phyloP scores from a whole-genome alignment of 2,113 vertebrate species.

The Passerina amoena region DNA sequence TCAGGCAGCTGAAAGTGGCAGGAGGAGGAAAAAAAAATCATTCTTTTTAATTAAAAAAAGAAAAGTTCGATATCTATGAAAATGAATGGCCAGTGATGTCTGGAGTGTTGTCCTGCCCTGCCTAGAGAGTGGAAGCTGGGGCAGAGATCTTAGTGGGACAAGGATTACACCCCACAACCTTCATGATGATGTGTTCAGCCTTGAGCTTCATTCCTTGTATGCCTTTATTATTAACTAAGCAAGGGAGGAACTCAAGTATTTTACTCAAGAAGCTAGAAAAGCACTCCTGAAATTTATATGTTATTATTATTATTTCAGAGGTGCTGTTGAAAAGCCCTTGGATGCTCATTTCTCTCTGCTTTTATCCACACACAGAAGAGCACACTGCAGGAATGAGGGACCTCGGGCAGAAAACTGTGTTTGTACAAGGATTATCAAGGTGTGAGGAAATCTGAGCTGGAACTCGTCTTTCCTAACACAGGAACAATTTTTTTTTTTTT shows the following conservation, averaged over 20 bases:
- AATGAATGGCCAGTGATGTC: not conserved
- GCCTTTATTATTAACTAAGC: not conserved
- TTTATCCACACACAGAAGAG: not conserved
- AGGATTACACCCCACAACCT: not conserved
- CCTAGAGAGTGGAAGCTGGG: not conserved
- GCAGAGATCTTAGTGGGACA: not conserved
- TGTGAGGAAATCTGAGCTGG: not conserved
- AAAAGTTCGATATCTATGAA: not conserved
- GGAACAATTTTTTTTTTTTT: not conserved
- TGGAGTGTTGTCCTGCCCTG: not conserved
- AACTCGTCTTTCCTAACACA: not conserved
- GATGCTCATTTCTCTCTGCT: not conserved
- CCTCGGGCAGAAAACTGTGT: not conserved
- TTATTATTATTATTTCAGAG: not conserved
- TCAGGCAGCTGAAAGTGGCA: not conserved
- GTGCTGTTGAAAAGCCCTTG: not conserved
- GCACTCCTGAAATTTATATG: not conserved
- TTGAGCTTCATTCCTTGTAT: not conserved
- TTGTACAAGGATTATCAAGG: not conserved
- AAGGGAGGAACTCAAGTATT: not conserved
- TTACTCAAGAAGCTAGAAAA: not conserved
- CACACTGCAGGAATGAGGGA: not conserved
- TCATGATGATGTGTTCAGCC: not conserved
- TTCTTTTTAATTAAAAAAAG: slow-evolving; percentile 29
- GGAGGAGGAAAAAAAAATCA: not conserved